A percentile compares a stretch with the other conserved stretches of the same genome.
phyloP scores from a whole-genome alignment of 1,140 invertebrate genomes.

The Acromyrmex echinatior region DNA sequence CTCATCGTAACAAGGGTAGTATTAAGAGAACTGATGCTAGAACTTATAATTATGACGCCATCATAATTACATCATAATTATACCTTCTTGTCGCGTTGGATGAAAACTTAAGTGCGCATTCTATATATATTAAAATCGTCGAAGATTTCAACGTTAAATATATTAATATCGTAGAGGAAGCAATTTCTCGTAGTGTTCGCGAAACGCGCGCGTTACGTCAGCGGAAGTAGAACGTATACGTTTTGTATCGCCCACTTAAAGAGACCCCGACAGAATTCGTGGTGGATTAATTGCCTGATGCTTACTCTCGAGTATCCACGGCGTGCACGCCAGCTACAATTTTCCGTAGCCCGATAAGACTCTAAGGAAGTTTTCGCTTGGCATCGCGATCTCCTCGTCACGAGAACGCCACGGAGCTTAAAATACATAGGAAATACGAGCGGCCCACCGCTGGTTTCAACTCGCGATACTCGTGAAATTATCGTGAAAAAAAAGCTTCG shows the following conservation, averaged over 20 bases:
- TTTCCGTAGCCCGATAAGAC: constrained; percentile 60
- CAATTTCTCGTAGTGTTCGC: background rate
- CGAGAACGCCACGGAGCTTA: constrained; percentile 40
- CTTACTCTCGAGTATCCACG: constrained; percentile 33
- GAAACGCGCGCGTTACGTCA: background rate
- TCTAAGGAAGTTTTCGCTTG: constrained; percentile 54
- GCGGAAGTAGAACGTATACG: constrained; percentile 26
- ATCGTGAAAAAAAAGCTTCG: constrained; percentile 35
- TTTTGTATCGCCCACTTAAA: constrained; percentile 24
- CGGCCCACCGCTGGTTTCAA: constrained; percentile 16
- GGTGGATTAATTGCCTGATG: constrained; percentile 58
- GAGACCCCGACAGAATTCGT: background rate
- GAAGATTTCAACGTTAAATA: background rate
- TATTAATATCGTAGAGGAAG: background rate
- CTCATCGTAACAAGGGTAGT: background rate
- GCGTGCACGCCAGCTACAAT: constrained; percentile 53
- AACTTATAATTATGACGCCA: background rate
- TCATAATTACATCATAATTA: background rate
- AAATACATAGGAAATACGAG: constrained; percentile 51
- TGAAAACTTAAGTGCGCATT: background rate
- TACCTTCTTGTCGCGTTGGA: background rate
- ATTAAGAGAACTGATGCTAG: background rate
- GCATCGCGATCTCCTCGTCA: constrained; percentile 54
- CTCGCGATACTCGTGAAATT: constrained; percentile 38
- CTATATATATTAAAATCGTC: background rate